A percentile compares a stretch with the other conserved stretches of the same genome.
phyloP scores from a whole-genome alignment of 2,888 invertebrate genomes.

The Hypena proboscidalis region DNA sequence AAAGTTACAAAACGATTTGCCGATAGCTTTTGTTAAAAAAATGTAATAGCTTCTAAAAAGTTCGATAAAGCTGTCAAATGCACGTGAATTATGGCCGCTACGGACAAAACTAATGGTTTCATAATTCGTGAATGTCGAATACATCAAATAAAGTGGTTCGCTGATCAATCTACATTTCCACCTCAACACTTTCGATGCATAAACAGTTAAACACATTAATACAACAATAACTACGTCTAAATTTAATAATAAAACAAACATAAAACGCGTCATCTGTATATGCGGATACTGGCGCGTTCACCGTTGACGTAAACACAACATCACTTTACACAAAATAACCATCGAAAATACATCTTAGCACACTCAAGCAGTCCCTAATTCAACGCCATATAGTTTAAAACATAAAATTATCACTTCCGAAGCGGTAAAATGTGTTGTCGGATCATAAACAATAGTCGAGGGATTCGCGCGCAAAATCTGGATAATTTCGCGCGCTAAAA shows the following conservation, averaged over 20 bases:
- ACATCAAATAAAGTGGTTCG: slow-evolving; percentile 19
- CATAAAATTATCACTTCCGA: slow-evolving; percentile 47
- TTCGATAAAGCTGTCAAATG: slow-evolving; percentile 21
- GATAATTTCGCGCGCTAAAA: slow-evolving; percentile 77
- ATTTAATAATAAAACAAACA: slow-evolving; percentile 61
- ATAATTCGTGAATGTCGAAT: slow-evolving; percentile 12
- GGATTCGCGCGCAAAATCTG: slow-evolving; percentile 72
- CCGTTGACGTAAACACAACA: slow-evolving; percentile 53
- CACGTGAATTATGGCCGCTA: slow-evolving; percentile 12
- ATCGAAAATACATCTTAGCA: slow-evolving; percentile 37
- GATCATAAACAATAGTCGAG: slow-evolving; percentile 62
- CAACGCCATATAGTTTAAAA: slow-evolving; percentile 54
- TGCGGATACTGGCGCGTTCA: slow-evolving; percentile 48
- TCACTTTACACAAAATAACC: slow-evolving; percentile 34
- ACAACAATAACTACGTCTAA: slow-evolving; percentile 54
- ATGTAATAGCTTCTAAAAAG: slow-evolving; percentile 6
- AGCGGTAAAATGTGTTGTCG: slow-evolving; percentile 48
- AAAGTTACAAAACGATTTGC: slow-evolving; percentile 1
- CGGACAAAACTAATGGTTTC: slow-evolving; percentile 8
- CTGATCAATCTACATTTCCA: slow-evolving; percentile 17
- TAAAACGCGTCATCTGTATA: slow-evolving; percentile 36
- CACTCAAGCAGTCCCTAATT: slow-evolving; percentile 45
- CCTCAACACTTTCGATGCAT: slow-evolving; percentile 40
- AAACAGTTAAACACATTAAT: slow-evolving; percentile 58
- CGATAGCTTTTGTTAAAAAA: slow-evolving; percentile 3